These are phyloP conservation scores for Napeogenes inachia DNA, from an alignment of 2,888 invertebrate species.

Conservation along the genomic window DNA sequence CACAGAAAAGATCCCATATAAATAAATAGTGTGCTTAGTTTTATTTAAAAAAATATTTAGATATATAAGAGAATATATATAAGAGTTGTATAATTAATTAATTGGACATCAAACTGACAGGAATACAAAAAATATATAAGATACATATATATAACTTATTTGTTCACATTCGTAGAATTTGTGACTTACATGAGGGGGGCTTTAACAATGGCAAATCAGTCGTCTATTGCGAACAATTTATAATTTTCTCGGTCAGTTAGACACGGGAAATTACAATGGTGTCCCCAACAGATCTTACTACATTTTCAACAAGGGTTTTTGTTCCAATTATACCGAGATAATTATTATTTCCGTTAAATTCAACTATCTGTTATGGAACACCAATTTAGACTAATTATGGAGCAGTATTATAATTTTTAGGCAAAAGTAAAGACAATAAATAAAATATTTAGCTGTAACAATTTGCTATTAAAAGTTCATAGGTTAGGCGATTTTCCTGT, in stretches of 20 bases:
- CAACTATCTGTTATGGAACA: slow-evolving; percentile 31
- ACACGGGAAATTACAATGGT: slow-evolving; percentile 54
- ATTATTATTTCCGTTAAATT: slow-evolving; percentile 69
- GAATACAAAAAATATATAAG: background rate
- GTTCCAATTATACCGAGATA: slow-evolving; percentile 61
- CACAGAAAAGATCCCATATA: no score
- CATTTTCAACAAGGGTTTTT: slow-evolving; percentile 70
- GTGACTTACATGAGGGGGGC: slow-evolving; percentile 31
- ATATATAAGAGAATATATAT: no score
- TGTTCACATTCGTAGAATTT: background rate
- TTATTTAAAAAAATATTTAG: no score
- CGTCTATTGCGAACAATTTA: slow-evolving; percentile 58
- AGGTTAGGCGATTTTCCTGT: no score
- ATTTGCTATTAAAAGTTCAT: no score
- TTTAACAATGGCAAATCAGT: slow-evolving; percentile 38
- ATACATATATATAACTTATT: background rate
- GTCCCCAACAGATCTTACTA: slow-evolving; percentile 65
- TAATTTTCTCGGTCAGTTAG: slow-evolving; percentile 68
- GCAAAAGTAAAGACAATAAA: no score
- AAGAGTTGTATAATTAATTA: no score
- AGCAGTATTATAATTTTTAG: background rate
- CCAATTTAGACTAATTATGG: slow-evolving; percentile 3
- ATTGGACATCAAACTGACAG: no score
- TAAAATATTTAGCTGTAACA: no score
- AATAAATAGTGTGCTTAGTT: no score